These are phyloP conservation scores for Panulirus ornatus DNA, from an alignment of 1,140 invertebrate genomes.

Conservation along the genomic window DNA sequence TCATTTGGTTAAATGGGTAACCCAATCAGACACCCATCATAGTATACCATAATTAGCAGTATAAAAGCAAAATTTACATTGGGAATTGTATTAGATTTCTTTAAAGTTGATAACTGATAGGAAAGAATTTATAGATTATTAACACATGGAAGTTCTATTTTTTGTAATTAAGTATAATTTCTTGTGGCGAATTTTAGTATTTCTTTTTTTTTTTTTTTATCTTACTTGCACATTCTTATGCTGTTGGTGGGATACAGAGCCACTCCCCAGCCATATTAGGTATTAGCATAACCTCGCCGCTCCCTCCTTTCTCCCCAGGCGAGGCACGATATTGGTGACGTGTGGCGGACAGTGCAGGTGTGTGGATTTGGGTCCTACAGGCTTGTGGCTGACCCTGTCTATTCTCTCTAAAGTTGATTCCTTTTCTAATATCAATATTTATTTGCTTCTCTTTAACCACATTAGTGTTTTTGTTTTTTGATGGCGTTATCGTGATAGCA, in stretches of 20 bases:
- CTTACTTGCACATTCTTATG: neutral
- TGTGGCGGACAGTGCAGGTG: conserved; percentile 74
- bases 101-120: too few relatives aligned
- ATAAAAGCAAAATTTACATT: too few relatives aligned
- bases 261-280: conserved; percentile 43
- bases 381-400: conserved; percentile 29
- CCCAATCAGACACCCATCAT: too few relatives aligned
- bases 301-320: conserved; percentile 73
- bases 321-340: conserved; percentile 75
- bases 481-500: conserved; percentile 43
- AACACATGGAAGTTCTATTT: neutral
- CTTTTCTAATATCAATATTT: neutral
- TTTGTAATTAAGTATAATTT: neutral
- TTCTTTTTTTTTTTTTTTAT: neutral
- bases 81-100: too few relatives aligned
- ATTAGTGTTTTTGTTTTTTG: conserved; percentile 19
- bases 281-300: conserved; percentile 66
- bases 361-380: conserved; percentile 60
- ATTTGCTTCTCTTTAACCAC: conserved; percentile 45
- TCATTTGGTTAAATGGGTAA: too few relatives aligned
- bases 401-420: conserved; percentile 25
- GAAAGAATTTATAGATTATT: too few relatives aligned
- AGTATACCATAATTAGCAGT: too few relatives aligned
- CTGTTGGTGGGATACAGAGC: neutral
- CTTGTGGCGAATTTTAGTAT: neutral